Base-by-base conservation (phyloP, 1,140 invertebrate species). In the Alviniconcha marisindica region DNA sequence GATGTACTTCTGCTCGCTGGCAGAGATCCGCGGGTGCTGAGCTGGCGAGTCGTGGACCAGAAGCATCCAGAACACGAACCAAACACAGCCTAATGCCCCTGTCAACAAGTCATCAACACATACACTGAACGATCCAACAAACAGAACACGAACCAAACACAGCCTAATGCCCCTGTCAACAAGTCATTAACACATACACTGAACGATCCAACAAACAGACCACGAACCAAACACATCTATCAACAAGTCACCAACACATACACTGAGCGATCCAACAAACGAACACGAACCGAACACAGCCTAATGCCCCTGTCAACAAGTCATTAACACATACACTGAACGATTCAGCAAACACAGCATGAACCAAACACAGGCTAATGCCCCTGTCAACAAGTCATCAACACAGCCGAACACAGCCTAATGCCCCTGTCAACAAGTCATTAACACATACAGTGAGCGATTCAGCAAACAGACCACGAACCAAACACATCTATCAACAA, bases 51-150 rank as follows among this genome's bases (percentile, higher is more conserved):
- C 84, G 51, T 85, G 80, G 2, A 85, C 82, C 40, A 90, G 14
- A 38, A 87, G 56, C 77, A 87, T 83, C 87, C 88, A 90, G 3
- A 79, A 40, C 5, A 88, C 51, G 56, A 87, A 88, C 89, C 90
- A 91, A 21, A 89, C 28, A 54, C 84, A 83, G 15, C 87, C 88
- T n/a, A 88, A 28, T 36, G 71, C 40, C 69, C 88, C 88, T 90
- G 79, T 14, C 51, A 77, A n/a, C n/a, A n/a, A n/a, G n/a, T n/a
- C n/a, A n/a, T n/a, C n/a, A n/a, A n/a, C n/a, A n/a, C n/a, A n/a
- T n/a, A n/a, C n/a, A n/a, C n/a, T n/a, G n/a, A n/a, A n/a, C n/a
- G n/a, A n/a, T n/a, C n/a, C n/a, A n/a, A n/a, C n/a, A n/a, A n/a
- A n/a, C n/a, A n/a, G n/a, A 79, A 42, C 0, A 87, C 28, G 48